Conservation (phyloP, 2,113 vertebrate genomes). For the Nymphicus hollandicus region DNA sequence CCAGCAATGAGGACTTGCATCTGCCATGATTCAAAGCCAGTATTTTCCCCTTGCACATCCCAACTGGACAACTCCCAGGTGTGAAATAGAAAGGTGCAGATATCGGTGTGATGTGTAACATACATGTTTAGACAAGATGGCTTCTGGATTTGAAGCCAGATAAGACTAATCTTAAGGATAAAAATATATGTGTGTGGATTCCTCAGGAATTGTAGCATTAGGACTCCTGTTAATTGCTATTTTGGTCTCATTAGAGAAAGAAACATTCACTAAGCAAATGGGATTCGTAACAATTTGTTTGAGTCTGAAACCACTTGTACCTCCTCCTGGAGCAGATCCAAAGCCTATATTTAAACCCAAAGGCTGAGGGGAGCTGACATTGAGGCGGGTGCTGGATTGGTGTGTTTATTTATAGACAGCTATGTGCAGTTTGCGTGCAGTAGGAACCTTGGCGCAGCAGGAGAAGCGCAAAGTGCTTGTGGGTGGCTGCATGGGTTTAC, state of each 20-base stretch:
- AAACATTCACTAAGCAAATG: constrained; percentile 66
- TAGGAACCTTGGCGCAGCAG: not conserved
- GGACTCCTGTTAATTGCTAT: constrained; percentile 72
- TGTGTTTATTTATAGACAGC: constrained; percentile 66
- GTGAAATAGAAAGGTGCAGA: not conserved
- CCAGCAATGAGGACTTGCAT: not conserved
- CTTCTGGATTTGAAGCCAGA: constrained; percentile 39
- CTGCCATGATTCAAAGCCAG: not conserved
- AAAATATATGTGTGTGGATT: not conserved
- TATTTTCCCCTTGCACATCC: not conserved
- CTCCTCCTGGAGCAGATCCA: constrained; percentile 70
- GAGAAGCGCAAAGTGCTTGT: not conserved
- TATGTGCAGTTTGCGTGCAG: not conserved
- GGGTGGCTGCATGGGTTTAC: not conserved
- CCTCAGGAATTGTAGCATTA: constrained; percentile 26
- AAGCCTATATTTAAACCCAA: constrained; percentile 68
- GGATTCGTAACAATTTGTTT: constrained; percentile 71
- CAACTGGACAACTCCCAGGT: not conserved
- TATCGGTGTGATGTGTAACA: not conserved
- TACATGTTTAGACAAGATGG: not conserved
- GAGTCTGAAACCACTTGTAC: constrained; percentile 71
- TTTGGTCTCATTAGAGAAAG: constrained; percentile 69
- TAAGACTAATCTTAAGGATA: constrained; percentile 13
- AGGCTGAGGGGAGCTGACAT: constrained; percentile 36
- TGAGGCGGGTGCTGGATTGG: constrained; percentile 9